Percentiles rank a stretch among this genome's conserved stretches.
Conservation (phyloP, 2,113 vertebrate species). For the Ptilorrhoa leucosticta region DNA sequence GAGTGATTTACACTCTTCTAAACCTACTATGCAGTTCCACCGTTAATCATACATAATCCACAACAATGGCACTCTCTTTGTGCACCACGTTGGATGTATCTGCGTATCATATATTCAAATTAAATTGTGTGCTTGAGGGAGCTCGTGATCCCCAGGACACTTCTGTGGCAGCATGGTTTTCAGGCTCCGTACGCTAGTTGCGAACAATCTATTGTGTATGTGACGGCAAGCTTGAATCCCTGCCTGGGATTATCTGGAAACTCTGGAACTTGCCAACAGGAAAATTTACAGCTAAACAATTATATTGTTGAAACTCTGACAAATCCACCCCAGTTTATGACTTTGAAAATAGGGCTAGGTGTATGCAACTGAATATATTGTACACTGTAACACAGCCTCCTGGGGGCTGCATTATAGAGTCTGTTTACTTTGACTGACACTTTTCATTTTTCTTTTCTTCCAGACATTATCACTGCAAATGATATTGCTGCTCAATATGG, state of each 20-base stretch:
- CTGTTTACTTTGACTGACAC: slow-evolving; percentile 56
- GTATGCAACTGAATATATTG: slow-evolving; percentile 51
- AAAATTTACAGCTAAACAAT: slow-evolving; percentile 67
- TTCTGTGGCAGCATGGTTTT: neutral
- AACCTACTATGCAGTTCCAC: neutral
- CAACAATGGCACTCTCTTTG: slow-evolving; percentile 20
- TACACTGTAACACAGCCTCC: neutral
- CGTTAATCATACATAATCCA: neutral
- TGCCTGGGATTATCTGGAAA: slow-evolving; percentile 60
- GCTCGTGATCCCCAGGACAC: neutral
- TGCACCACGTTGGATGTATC: neutral
- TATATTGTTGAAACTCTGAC: slow-evolving; percentile 69
- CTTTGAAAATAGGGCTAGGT: slow-evolving; percentile 65
- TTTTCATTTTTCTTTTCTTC: slow-evolving; percentile 58
- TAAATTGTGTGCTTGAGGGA: slow-evolving; percentile 27
- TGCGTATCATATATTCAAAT: slow-evolving; percentile 44
- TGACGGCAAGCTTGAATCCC: slow-evolving; percentile 48
- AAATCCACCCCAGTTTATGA: slow-evolving; percentile 57
- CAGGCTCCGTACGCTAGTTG: neutral
- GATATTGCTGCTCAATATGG: slow-evolving; percentile 31
- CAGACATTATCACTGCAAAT: slow-evolving; percentile 49
- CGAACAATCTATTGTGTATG: neutral
- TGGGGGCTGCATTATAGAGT: slow-evolving; percentile 23
- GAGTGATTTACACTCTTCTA: neutral
- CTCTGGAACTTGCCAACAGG: slow-evolving; percentile 31